Percentiles rank a stretch among this genome's conserved stretches.
Conservation (phyloP, 2,888 invertebrate genomes). For the Diadromus collaris region DNA sequence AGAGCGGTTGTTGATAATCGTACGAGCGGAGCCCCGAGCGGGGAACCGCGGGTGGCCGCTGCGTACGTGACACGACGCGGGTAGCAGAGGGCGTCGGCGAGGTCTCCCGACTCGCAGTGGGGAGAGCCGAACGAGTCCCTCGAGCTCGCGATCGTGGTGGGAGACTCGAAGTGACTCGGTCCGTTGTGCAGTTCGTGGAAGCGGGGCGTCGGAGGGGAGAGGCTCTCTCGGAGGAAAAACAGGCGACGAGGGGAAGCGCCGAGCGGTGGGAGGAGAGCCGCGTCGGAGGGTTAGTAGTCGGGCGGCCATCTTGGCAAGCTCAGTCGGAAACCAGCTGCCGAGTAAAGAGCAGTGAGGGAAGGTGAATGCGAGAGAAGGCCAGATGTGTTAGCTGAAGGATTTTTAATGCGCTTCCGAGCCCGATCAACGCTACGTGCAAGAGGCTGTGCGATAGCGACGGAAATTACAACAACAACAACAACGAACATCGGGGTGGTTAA, state of each 20-base stretch:
- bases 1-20: slow-evolving; percentile 2
- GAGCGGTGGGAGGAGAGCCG: slow-evolving; percentile 19
- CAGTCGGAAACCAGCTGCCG: slow-evolving; percentile 80
- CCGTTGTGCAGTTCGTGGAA: slow-evolving; percentile 36
- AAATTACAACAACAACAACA: slow-evolving; percentile 62
- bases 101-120: slow-evolving; percentile 63
- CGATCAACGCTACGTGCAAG: slow-evolving; percentile 75
- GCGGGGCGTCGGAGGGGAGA: background rate
- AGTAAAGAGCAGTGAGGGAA: slow-evolving; percentile 79
- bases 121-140: background rate
- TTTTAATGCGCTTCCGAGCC: slow-evolving; percentile 79
- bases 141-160: background rate
- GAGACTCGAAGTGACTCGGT: slow-evolving; percentile 6
- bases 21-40: slow-evolving; percentile 23
- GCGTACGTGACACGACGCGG: slow-evolving; percentile 73
- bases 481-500: slow-evolving; percentile 63
- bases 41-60: slow-evolving; percentile 56
- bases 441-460: slow-evolving; percentile 76
- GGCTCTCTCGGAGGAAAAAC: background rate
- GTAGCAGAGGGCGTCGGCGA: slow-evolving; percentile 72
- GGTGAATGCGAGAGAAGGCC: slow-evolving; percentile 75
- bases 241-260: background rate
- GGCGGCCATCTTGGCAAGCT: slow-evolving; percentile 67
- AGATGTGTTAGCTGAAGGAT: slow-evolving; percentile 78
- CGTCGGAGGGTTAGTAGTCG: slow-evolving; percentile 60